phyloP scores from a whole-genome alignment of 2,888 invertebrate genomes.

The Melanotus villosus region DNA sequence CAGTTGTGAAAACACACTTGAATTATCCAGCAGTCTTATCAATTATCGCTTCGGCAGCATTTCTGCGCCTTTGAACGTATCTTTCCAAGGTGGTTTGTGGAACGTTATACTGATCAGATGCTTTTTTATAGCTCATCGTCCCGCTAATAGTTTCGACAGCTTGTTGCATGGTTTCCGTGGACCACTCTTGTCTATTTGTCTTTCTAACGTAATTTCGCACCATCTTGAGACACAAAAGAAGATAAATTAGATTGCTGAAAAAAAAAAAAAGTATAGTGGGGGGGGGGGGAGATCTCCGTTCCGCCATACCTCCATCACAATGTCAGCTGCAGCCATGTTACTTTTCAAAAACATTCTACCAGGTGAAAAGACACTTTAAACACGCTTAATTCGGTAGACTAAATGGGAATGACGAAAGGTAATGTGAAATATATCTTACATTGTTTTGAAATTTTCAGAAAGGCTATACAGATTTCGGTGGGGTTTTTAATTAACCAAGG shows the following conservation, averaged over 20 bases:
- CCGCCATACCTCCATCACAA: background rate
- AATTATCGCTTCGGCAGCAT: background rate
- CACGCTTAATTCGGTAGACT: too few relatives aligned
- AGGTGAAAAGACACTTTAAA: background rate
- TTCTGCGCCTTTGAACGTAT: background rate
- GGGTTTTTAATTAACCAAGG: too few relatives aligned
- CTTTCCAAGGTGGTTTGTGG: conserved; percentile 15
- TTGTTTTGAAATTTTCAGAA: too few relatives aligned
- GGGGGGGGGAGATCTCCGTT: background rate
- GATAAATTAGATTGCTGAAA: background rate
- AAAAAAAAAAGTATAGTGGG: background rate
- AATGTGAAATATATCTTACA: too few relatives aligned
- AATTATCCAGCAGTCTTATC: background rate
- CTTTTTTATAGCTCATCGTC: background rate
- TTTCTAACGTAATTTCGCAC: background rate
- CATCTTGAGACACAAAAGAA: background rate
- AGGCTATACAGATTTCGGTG: too few relatives aligned
- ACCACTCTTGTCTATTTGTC: background rate
- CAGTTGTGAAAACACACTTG: background rate
- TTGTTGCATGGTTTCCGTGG: background rate
- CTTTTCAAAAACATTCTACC: background rate
- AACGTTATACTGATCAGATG: background rate
- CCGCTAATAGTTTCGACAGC: background rate
- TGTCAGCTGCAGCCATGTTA: background rate
- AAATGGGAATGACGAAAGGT: too few relatives aligned